Evolutionary conservation across 2,888 invertebrate genomes (phyloP), one percentile per base, ranked within the genome.

Genomic region (Xestobium rufovillosum): DNA sequence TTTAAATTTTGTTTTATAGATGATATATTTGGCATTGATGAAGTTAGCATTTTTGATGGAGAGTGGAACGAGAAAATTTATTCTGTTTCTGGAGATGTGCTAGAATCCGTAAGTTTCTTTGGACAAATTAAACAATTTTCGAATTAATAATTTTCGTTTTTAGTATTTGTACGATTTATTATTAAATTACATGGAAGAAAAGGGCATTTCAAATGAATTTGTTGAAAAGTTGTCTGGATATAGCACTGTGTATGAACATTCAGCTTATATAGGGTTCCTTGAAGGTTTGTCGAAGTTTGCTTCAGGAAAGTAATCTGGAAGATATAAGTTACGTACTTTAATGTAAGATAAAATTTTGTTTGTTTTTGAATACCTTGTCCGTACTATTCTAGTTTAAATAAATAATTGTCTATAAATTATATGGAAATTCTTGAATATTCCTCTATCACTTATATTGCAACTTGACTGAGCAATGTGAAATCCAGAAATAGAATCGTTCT

Each of bases 171-270:
- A 96, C 59, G 95, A 96, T 63, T 72, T 94, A 31, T 69, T 98
- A 48, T 86, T 97, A 83, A 94, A 95, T 60, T 74, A 92, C 49
- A 71, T 98, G 39, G 96, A 96, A 65, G 97, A 97, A 62, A 89
- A 97, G 52, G 97, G 97, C 19, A 72, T 98, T 42, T 83, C 85
- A 57, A 91, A 91, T 56, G 88, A 91, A 45, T 96, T 98, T 66
- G 87, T 81, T 1, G 85, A 88, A 52, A 87, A 92, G 59, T 60
- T 98, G 12, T 78, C 88, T 0, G 82, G 87, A 43, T 80, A 89
- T 61, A 87, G 89, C 60, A 96, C 97, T 2, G 76, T 79, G 1
- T 94, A 94, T 60, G 97, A 98, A 65, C 96, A 97, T 63, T 72
- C 80, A 2, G 80, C 86, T 2, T 98, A 97, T 65, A 85, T 98